These are phyloP conservation scores for Mesembrinibis cayennensis DNA, from an alignment of 2,113 vertebrate genomes.

Conservation along the genomic window DNA sequence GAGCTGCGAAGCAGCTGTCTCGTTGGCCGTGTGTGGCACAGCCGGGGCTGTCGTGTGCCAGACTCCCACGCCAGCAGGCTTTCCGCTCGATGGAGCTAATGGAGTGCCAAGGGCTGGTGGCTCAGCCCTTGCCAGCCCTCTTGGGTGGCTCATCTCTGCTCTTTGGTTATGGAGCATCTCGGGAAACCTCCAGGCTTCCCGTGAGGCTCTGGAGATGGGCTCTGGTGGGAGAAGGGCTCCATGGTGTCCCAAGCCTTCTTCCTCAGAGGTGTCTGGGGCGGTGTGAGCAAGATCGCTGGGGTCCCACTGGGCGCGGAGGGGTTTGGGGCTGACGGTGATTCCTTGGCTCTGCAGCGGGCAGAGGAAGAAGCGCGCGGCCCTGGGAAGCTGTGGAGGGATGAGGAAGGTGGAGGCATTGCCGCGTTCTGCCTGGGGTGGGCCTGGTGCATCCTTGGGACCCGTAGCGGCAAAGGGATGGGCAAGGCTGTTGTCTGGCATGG, in stretches of 20 bases:
- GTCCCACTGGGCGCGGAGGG: neutral
- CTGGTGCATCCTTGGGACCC: neutral
- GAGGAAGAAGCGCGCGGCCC: neutral
- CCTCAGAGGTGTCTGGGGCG: neutral
- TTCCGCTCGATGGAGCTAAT: neutral
- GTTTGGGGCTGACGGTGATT: neutral
- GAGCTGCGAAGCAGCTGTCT: neutral
- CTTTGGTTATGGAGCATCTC: neutral
- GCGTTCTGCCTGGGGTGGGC: neutral
- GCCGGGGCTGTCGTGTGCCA: neutral
- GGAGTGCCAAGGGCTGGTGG: neutral
- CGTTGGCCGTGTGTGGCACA: accelerated
- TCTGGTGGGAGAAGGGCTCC: neutral
- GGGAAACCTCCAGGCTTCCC: neutral
- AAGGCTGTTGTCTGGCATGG: neutral
- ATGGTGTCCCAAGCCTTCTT: accelerated
- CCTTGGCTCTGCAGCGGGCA: neutral
- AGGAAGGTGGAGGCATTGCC: neutral
- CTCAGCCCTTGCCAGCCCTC: neutral
- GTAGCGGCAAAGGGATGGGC: neutral
- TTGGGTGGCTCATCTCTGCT: neutral
- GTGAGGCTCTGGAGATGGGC: neutral
- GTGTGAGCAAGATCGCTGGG: neutral
- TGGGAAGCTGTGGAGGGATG: neutral
- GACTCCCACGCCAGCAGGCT: neutral